Percentiles rank a stretch among this genome's conserved stretches.
phyloP scores from a whole-genome alignment of 2,113 vertebrate genomes.

The Anolis sagrei region DNA sequence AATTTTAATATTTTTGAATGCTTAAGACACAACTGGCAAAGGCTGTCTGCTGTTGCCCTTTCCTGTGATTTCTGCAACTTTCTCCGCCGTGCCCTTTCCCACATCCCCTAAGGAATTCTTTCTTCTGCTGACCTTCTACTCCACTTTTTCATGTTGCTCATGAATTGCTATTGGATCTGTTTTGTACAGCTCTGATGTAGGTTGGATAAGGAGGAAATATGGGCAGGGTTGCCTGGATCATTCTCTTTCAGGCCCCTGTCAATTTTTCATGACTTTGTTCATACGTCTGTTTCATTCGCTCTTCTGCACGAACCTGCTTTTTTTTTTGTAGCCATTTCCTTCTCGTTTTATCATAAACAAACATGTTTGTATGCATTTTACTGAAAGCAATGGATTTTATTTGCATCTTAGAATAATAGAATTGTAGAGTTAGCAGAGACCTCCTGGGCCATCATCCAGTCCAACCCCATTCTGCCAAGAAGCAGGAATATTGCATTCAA shows the following conservation, averaged over 20 bases:
- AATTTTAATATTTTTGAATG: background rate
- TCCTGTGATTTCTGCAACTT: conserved; percentile 12
- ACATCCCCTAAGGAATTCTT: background rate
- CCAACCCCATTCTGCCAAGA: no score
- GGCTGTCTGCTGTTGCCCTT: conserved; percentile 11
- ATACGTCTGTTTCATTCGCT: background rate
- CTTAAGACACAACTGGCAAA: background rate
- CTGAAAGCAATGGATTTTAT: background rate
- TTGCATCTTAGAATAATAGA: no score
- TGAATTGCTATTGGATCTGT: conserved; percentile 29
- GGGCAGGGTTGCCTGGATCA: background rate
- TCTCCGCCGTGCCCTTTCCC: conserved; percentile 13
- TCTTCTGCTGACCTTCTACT: conserved; percentile 26
- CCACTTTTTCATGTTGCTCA: conserved; percentile 32
- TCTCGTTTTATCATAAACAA: background rate
- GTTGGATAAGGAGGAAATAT: background rate
- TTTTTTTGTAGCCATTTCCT: background rate
- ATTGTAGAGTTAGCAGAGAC: no score
- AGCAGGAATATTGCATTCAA: no score
- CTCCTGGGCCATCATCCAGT: no score
- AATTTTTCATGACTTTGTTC: background rate
- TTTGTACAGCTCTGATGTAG: conserved; percentile 15
- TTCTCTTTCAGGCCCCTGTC: background rate
- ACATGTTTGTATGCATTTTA: background rate
- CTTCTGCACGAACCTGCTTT: background rate